Percentiles rank a stretch among this genome's conserved stretches.
Evolutionary conservation across 2,888 invertebrate species (phyloP).

Genomic region (Mythimna albipuncta): DNA sequence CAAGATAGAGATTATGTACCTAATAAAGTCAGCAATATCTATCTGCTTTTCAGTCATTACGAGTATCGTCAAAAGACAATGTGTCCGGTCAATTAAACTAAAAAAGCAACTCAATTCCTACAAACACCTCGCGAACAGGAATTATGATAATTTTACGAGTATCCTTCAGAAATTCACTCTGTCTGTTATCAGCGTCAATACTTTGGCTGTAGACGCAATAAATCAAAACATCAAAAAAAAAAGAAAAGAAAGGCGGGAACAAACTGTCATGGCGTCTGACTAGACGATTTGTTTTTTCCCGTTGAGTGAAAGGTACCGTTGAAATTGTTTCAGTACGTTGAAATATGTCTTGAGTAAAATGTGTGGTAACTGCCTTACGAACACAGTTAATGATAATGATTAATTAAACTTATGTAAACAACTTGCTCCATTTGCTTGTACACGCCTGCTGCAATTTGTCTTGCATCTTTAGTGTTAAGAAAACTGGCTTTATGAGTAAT

Average conservation of each 20-base stretch:
- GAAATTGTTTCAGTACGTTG: constrained; percentile 58
- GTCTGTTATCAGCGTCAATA: constrained; percentile 46
- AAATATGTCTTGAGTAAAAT: constrained; percentile 49
- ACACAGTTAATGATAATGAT: constrained; percentile 37
- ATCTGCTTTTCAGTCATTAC: constrained; percentile 10
- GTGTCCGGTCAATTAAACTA: constrained; percentile 23
- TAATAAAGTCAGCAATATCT: constrained; percentile 14
- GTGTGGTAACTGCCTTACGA: constrained; percentile 35
- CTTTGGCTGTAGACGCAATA: constrained; percentile 55
- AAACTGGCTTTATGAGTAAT: background rate
- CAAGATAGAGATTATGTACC: constrained; percentile 8
- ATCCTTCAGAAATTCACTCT: constrained; percentile 23
- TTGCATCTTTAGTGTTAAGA: constrained; percentile 14
- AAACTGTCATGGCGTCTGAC: constrained; percentile 62
- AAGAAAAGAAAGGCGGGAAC: constrained; percentile 44
- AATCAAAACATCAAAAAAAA: constrained; percentile 59
- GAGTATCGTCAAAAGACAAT: constrained; percentile 17
- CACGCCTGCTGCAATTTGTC: constrained; percentile 31
- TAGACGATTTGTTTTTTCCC: constrained; percentile 62
- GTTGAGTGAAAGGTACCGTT: constrained; percentile 54
- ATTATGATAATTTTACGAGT: constrained; percentile 35
- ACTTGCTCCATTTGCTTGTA: constrained; percentile 41
- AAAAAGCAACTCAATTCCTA: constrained; percentile 1
- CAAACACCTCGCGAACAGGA: constrained; percentile 21
- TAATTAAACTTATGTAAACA: constrained; percentile 52